Conservation (phyloP, 2,113 vertebrate genomes). For the Dipodomys ordii region DNA sequence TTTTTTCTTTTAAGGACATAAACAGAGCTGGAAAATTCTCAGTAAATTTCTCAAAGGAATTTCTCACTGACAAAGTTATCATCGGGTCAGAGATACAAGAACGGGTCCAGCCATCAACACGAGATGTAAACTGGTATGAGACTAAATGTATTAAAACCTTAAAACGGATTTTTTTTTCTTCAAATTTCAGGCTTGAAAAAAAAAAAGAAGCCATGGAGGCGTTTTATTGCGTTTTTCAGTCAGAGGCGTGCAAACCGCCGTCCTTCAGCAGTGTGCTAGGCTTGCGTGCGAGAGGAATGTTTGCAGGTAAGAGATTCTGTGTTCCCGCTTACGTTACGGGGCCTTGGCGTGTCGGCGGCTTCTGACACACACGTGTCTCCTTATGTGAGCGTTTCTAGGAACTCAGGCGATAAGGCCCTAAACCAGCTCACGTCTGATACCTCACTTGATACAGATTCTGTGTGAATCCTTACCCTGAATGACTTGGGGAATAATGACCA, state of each 20-base stretch:
- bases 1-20: neutral
- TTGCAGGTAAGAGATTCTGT: neutral
- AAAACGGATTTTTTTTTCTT: neutral
- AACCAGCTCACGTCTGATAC: neutral
- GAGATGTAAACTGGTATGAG: neutral
- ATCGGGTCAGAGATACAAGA: slow-evolving; percentile 1
- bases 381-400: neutral
- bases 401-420: neutral
- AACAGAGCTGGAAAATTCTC: neutral
- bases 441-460: neutral
- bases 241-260: neutral
- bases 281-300: neutral
- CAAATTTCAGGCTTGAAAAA: neutral
- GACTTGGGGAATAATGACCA: neutral
- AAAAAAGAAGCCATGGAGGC: neutral
- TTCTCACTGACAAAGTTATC: neutral
- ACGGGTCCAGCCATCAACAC: slow-evolving; percentile 8
- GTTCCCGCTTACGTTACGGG: neutral
- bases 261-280: neutral
- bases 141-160: slow-evolving; percentile 21
- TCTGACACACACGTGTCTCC: neutral
- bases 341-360: neutral
- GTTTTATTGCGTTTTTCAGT: slow-evolving; percentile 54
- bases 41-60: neutral
- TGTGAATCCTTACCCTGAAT: neutral